Base-by-base conservation (phyloP, 2,888 invertebrate genomes). In the Drosophila mercatorum region DNA sequence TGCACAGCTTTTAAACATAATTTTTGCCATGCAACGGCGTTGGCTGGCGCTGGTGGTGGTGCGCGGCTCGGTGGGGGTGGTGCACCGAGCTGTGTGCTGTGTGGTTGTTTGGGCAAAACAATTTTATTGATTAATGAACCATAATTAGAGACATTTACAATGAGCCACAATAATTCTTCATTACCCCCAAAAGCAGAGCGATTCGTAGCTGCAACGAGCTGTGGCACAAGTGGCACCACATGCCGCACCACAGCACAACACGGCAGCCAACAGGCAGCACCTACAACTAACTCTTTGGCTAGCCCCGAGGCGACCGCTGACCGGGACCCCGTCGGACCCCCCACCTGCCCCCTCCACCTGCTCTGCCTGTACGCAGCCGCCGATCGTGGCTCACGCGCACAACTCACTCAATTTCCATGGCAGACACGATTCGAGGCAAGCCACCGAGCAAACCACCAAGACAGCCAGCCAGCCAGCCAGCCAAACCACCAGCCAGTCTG, bases 71-170 rank as follows among this genome's bases (percentile, higher is more conserved):
- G 49, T 40, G 44, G 46, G 28, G 17, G 41, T 34, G 44, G 34
- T 47, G 44, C 47, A 11, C 2, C 3, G 49, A 11, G 31, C 49
- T 17, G 17, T 53, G 26, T 53, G 53, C 38, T 40, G 38, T 53
- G 40, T 51, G 51, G 51, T 17, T 34, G 53, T 55, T 55, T 55
- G 40, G 51, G 40, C 83, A 88, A 90, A 90, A 90, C 91, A 91
- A 91, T 91, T 92, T 92, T 89, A 92, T 93, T 92, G 92, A 92
- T 93, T 92, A 92, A 92, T 92, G 93, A 90, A 88, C 90, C 91
- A 91, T 92, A 93, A 92, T 92, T 92, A 92, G 93, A 92, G 91
- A 92, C 90, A 87, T 91, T 91, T 90, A 90, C 89, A 89, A 84
- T 89, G 88, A 82, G 85, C 88, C 78, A 87, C 88, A 89, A 92